Evolutionary conservation across 2,113 vertebrate genomes (phyloP).

Genomic region (Oryzias celebensis): DNA sequence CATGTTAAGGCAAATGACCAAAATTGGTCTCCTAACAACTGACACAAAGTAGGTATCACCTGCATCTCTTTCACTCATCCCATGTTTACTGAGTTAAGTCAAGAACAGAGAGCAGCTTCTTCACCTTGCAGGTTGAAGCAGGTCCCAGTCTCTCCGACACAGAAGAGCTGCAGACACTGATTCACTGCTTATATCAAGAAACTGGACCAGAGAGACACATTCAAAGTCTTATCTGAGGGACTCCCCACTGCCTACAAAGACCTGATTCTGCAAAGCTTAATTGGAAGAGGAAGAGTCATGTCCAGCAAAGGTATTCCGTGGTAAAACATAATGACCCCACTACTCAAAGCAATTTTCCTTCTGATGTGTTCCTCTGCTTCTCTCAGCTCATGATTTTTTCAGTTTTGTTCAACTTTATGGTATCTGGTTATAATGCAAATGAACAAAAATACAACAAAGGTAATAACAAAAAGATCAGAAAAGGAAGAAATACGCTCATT

Average conservation of each 20-base stretch:
- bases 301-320: slow-evolving; percentile 43
- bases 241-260: slow-evolving; percentile 48
- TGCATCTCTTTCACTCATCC: too few relatives aligned
- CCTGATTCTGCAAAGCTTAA: slow-evolving; percentile 66
- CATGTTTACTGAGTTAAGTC: too few relatives aligned
- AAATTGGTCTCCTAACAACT: too few relatives aligned
- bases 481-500: slow-evolving; percentile 13
- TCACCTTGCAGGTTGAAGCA: slow-evolving; percentile 42
- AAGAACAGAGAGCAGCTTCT: slow-evolving; percentile 32
- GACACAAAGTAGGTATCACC: too few relatives aligned
- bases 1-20: too few relatives aligned
- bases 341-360: slow-evolving; percentile 28
- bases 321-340: slow-evolving; percentile 51
- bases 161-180: slow-evolving; percentile 38
- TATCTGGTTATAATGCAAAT: neutral
- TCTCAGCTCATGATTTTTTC: slow-evolving; percentile 1
- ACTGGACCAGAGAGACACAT: slow-evolving; percentile 72
- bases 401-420: slow-evolving; percentile 7
- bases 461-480: too few relatives aligned
- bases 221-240: slow-evolving; percentile 54
- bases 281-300: slow-evolving; percentile 65
- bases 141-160: slow-evolving; percentile 33
- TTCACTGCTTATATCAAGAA: slow-evolving; percentile 64
- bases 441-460: too few relatives aligned
- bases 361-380: slow-evolving; percentile 22